These are phyloP conservation scores for Larimichthys polyactis DNA, from an alignment of 2,113 vertebrate species.

Conservation along the genomic window DNA sequence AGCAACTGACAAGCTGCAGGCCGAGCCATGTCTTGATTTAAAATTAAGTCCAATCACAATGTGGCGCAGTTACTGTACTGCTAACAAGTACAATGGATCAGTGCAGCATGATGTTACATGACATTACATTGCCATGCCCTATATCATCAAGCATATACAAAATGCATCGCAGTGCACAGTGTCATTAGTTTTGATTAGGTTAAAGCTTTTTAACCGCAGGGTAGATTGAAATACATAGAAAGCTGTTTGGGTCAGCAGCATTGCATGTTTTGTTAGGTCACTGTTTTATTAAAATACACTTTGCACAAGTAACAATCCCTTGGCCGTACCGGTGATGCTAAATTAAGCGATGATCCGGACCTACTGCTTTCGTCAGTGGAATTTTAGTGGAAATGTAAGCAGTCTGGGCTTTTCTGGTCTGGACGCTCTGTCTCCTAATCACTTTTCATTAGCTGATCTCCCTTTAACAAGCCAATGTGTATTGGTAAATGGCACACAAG, in stretches of 20 bases:
- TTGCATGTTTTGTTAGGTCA: slow-evolving; percentile 57
- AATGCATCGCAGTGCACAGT: not conserved
- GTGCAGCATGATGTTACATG: not conserved
- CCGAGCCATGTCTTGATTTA: slow-evolving; percentile 20
- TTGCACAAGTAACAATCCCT: slow-evolving; percentile 29
- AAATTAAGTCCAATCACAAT: slow-evolving; percentile 15
- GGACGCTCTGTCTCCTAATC: slow-evolving; percentile 63
- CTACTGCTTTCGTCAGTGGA: slow-evolving; percentile 68
- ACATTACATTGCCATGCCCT: not conserved
- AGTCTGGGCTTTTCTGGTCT: slow-evolving; percentile 58
- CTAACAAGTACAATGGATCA: not conserved
- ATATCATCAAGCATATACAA: not conserved
- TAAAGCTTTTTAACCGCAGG: not conserved
- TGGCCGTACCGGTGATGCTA: slow-evolving; percentile 38
- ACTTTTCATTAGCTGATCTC: slow-evolving; percentile 67
- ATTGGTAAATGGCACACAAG: slow-evolving; percentile 64
- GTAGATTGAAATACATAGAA: not conserved
- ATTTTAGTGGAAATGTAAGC: slow-evolving; percentile 67
- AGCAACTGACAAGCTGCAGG: slow-evolving; percentile 9
- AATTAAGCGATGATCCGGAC: slow-evolving; percentile 48
- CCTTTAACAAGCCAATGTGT: slow-evolving; percentile 54
- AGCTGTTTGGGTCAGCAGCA: slow-evolving; percentile 11
- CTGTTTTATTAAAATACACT: slow-evolving; percentile 53
- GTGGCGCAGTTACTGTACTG: not conserved
- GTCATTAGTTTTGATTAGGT: not conserved